Conservation (phyloP, 37 sponge, comb jelly and placozoan species). For the Crambe crambe region DNA sequence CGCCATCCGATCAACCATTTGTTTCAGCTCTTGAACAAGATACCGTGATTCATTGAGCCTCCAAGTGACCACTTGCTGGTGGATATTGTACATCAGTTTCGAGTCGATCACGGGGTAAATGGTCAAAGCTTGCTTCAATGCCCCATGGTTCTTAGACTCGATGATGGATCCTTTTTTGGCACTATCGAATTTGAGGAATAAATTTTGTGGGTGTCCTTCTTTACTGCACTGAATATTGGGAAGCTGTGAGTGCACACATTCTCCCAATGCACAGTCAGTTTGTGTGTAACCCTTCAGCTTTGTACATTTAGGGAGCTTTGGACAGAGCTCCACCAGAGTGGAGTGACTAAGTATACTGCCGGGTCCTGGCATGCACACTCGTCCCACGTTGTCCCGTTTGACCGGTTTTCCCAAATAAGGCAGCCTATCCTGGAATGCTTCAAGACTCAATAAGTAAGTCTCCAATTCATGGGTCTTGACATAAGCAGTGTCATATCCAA, state of each 20-base stretch:
- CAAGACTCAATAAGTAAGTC: constrained; percentile 5
- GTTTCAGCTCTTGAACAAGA: constrained; percentile 4
- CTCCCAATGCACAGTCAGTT: constrained; percentile 3
- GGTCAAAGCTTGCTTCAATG: constrained; percentile 17
- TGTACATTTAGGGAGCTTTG: constrained; percentile 10
- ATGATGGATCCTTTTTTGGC: background rate
- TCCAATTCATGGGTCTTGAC: constrained; percentile 30
- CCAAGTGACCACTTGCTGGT: constrained; percentile 10
- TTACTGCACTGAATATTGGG: constrained; percentile 19
- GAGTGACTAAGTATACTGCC: constrained; percentile 42
- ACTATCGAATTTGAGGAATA: constrained; percentile 3
- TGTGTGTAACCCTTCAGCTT: background rate
- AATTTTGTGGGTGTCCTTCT: constrained; percentile 10
- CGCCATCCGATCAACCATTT: constrained; percentile 5
- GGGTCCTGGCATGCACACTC: constrained; percentile 30
- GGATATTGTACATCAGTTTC: constrained; percentile 24
- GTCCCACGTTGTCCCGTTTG: background rate
- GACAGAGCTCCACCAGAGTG: constrained; percentile 11
- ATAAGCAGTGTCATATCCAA: constrained; percentile 23
- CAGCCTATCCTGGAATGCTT: background rate
- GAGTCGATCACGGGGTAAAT: constrained; percentile 8
- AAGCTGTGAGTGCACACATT: constrained; percentile 5
- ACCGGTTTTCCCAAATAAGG: constrained; percentile 23
- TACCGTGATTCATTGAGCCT: constrained; percentile 32
- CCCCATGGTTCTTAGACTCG: constrained; percentile 4